Evolutionary conservation across 2,797 vertebrate species (phyloP), one percentile per base, ranked within the genome.

Genomic region (Danionella dracula): DNA sequence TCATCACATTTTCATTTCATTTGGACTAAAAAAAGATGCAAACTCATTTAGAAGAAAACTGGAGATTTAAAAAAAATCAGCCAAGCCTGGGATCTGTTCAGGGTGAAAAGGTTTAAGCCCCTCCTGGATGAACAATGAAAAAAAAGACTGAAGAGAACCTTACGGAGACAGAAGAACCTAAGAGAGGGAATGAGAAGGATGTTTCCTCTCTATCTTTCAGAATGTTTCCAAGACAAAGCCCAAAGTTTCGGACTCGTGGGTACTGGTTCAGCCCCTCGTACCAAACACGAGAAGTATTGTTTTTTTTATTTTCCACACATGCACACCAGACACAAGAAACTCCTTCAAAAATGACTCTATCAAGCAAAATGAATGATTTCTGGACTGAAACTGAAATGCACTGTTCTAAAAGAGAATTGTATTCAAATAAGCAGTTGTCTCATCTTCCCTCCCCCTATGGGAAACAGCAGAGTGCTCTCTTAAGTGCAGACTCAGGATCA

Each of bases 231-330:
- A 68, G 29, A 53, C 49, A 65, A 63, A 62, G 32, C 64, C 66
- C 66, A 76, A 75, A 73, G 65, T 41, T 62, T 66, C 51, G 70
- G 70, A 72, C 66, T 68, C 46, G 57, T 73, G 49, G 29, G 37
- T 73, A 66, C 54, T 4, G 15, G 65, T 41, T 45, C 23, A 62
- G 53, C 8, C 73, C 54, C 65, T 70, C 12, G 48, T 71, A 63
- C 71, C 41, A 64, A 76, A 78, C 11, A 56, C 55, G 45, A 71
- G 67, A 64, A 71, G 75, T 74, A 77, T 77, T 74, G 34, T 48
- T 27, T 40, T 48, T 27, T 38, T 65, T 54, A 55, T 57, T 58
- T 61, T 9, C 48, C 51, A 56, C 50, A 61, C 60, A 61, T 19
- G 37, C 37, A 60, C 53, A 64, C 35, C 46, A 44, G 23, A 51